These are phyloP conservation scores for Sylvilagus bachmani DNA, from an alignment of 2,113 vertebrate genomes.

Conservation along the genomic window DNA sequence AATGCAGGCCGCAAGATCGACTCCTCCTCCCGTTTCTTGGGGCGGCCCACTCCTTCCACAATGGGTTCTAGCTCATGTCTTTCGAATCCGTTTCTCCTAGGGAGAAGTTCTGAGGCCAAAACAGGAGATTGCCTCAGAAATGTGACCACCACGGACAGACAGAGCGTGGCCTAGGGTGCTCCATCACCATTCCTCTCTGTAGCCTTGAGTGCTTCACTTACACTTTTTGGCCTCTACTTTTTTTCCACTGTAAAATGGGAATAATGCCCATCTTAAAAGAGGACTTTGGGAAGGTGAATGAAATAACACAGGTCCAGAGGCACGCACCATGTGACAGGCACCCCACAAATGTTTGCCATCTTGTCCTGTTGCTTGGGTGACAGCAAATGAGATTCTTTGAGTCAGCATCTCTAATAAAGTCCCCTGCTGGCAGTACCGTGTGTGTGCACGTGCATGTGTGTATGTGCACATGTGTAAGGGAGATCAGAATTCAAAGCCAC, in stretches of 20 bases:
- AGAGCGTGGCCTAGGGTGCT: rapidly evolving
- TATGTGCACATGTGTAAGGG: not conserved
- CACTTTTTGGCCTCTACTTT: not conserved
- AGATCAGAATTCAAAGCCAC: not conserved
- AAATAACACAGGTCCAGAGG: not conserved
- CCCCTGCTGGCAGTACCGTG: rapidly evolving
- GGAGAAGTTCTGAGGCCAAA: not conserved
- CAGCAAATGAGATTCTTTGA: not conserved
- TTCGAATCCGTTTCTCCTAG: not conserved
- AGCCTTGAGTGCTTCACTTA: no score
- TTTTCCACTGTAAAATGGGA: not conserved
- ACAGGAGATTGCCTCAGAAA: not conserved
- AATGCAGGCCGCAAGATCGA: not conserved
- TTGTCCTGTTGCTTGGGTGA: not conserved
- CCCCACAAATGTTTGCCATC: rapidly evolving
- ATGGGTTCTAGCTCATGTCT: not conserved
- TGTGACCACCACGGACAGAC: rapidly evolving
- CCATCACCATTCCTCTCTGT: not conserved
- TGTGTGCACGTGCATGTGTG: not conserved
- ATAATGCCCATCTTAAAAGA: no score
- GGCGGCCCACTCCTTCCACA: not conserved
- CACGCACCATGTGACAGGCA: rapidly evolving
- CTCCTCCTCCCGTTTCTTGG: not conserved
- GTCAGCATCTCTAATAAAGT: not conserved
- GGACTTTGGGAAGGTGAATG: not conserved